Evolutionary conservation across 2,888 invertebrate species (phyloP), one percentile per base, ranked within the genome.

Genomic region (Podabrus alpinus): DNA sequence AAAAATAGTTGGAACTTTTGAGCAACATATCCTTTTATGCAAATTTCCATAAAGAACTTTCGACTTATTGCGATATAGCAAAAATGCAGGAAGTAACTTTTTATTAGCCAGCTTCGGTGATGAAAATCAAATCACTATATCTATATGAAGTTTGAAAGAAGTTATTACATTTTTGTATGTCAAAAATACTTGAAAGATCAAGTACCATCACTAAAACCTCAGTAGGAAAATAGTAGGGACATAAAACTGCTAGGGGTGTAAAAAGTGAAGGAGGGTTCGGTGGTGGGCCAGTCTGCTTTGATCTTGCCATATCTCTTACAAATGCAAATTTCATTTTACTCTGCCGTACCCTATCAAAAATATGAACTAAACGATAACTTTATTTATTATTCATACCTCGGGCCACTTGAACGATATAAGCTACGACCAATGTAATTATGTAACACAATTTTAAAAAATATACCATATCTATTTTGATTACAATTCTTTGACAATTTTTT

Each of bases 351-450:
- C 88, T 87, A 88, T 88, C 87, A 88, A 88, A 89, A 90, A 90
- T 90, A 90, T 90, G 89, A 90, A 89, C 90, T 89, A 90, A 90
- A 90, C 89, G 89, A 90, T 90, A 90, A 90, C 89, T 88, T 85
- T 88, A 89, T 90, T 90, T 89, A 90, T 90, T 90, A 90, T 90
- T 90, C 89, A 90, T 90, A 88, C 88, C 88, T 86, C 86, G 83
- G 86, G 87, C 87, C 82, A 77, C 80, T 78, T 82, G 82, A 82
- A 70, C 77, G 80, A 77, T 78, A 74, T 78, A 75, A 83, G 80
- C 84, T 78, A 78, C 75, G 79, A 78, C 81, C 71, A 66, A 73
- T 72, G 77, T 72, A 66, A 68, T 19, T 62, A 59, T 15, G 11
- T 17, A 59, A 29, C 15, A 66, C 13, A 25, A 15, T 45, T 66